Percentiles rank a stretch among this genome's conserved stretches.
Conservation (phyloP, 2,888 invertebrate genomes). For the Cacoxenus indagator region DNA sequence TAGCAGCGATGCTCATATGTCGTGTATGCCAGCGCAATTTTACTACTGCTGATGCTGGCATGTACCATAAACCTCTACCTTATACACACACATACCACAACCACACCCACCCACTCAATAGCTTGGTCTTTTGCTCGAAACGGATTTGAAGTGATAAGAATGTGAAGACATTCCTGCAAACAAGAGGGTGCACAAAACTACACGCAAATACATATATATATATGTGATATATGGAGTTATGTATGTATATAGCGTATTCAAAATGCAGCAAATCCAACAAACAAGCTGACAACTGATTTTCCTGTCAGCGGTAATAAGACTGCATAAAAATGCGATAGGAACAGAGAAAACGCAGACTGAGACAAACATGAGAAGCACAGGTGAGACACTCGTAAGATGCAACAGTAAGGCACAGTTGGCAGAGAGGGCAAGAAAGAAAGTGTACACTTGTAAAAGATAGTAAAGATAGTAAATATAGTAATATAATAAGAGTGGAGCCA, state of each 20-base stretch:
- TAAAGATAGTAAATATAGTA: not conserved
- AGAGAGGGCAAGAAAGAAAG: not conserved
- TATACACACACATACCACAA: too few relatives aligned
- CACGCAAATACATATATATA: not conserved
- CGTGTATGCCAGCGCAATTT: too few relatives aligned
- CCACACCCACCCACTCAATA: too few relatives aligned
- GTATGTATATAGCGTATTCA: slow-evolving; percentile 13
- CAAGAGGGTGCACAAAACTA: not conserved
- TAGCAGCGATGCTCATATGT: too few relatives aligned
- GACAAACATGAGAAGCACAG: not conserved
- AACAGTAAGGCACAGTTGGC: not conserved
- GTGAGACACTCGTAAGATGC: too few relatives aligned
- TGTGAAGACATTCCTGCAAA: not conserved
- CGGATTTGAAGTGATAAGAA: not conserved
- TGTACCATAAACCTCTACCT: too few relatives aligned
- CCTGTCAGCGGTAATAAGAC: slow-evolving; percentile 2
- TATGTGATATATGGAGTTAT: not conserved
- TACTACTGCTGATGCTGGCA: too few relatives aligned
- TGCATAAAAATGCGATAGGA: not conserved
- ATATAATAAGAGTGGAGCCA: not conserved
- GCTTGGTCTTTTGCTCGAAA: too few relatives aligned
- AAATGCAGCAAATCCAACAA: slow-evolving; percentile 24
- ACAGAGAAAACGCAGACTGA: too few relatives aligned
- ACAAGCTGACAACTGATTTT: slow-evolving; percentile 16
- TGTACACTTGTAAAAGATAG: slow-evolving; percentile 4